These are phyloP conservation scores for Drosophila insularis DNA, from an alignment of 1,140 invertebrate genomes.

Conservation along the genomic window DNA sequence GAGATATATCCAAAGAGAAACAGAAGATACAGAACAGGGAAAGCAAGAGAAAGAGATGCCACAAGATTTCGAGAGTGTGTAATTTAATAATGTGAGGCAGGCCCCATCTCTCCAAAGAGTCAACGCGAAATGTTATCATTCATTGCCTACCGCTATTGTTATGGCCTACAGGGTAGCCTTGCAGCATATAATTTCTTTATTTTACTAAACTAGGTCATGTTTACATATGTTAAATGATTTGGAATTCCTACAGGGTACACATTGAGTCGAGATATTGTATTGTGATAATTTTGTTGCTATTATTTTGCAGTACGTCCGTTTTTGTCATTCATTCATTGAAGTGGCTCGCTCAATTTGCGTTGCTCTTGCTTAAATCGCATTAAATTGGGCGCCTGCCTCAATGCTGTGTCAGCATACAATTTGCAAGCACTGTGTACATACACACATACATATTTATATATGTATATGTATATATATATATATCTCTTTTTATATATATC, in stretches of 20 bases:
- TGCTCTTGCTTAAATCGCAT: constrained; percentile 75
- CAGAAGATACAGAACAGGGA: background rate
- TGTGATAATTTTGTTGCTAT: constrained; percentile 23
- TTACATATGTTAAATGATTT: no score
- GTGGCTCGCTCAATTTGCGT: constrained; percentile 76
- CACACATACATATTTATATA: background rate
- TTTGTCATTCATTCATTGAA: constrained; percentile 63
- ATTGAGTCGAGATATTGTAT: background rate
- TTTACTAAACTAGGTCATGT: background rate
- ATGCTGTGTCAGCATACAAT: constrained; percentile 72
- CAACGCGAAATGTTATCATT: constrained; percentile 53
- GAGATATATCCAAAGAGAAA: constrained; percentile 14
- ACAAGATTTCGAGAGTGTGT: constrained; percentile 61
- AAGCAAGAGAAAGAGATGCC: background rate
- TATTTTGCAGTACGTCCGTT: constrained; percentile 48
- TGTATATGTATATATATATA: constrained; percentile 22
- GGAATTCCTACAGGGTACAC: background rate
- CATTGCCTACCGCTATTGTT: constrained; percentile 35
- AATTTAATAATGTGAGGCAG: constrained; percentile 77
- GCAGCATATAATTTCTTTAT: background rate
- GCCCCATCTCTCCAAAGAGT: constrained; percentile 20
- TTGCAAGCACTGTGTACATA: constrained; percentile 57
- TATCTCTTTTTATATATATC: constrained; percentile 55
- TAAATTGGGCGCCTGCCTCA: constrained; percentile 71
- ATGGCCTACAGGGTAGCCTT: background rate